Evolutionary conservation across 2,888 invertebrate species (phyloP), one percentile per base, ranked within the genome.

Genomic region (Microplitis manilae): DNA sequence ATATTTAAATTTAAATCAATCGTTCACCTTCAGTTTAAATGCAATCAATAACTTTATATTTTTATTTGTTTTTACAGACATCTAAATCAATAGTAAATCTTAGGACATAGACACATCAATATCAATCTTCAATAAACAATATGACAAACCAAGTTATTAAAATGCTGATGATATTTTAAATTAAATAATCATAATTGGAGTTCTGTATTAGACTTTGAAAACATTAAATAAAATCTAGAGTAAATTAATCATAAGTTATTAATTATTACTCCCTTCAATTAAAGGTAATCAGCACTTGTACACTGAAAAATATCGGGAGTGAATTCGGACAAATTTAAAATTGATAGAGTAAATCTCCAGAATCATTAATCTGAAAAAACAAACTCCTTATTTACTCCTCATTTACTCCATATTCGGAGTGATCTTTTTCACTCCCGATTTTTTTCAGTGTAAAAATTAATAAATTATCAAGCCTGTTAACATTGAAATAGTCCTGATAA

Each of bases 11-110:
- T 1, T 9, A 61, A 38, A 17, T 39, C 15, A 6, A 60, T 20
- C 9, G 70, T 41, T 68, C 59, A 62, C 38, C 7, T 59, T 73
- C 17, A 30, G n/a, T 13, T 60, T 70, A 59, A 30, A 6, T 50
- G 6, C 17, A 62, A 62, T 20, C 1, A 60, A 20, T 38, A 5
- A 71, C 20, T 0, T 39, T n/a, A n/a, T 68, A 69, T 73, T 17
- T 72, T 74, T 20, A 77, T 59, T 77, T 68, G 73, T 79, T 65
- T 13, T 85, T 86, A 77, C 84, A 86, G 86, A 83, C 76, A 62
- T 85, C 5, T 81, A 77, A 81, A 79, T 59, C 68, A 13, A 61
- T 73, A 73, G 73, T 64, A 20, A 15, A n/a, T 17, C 61, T 41
- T 50, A 62, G 5, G 8, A 15, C 13, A 20, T 61, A 64, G 41